Conservation (phyloP, 2,113 vertebrate genomes). For the Grammomys surdaster region DNA sequence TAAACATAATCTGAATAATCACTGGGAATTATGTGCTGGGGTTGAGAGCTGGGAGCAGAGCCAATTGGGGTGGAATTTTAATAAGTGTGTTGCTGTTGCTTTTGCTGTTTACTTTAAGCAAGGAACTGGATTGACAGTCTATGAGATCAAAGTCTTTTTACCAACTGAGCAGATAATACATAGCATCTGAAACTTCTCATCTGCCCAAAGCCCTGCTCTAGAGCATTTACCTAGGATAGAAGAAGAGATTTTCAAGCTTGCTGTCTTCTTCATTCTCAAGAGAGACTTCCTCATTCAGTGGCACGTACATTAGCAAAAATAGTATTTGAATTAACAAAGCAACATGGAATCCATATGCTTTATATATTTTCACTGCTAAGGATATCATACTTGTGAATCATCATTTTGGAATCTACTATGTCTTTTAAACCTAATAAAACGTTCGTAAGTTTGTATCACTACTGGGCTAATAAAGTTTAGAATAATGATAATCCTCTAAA, state of each 20-base stretch:
- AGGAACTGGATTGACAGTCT: constrained; percentile 69
- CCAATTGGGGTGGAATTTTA: constrained; percentile 71
- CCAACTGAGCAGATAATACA: constrained; percentile 57
- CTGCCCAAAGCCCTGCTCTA: constrained; percentile 44
- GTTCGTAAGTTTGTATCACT: not conserved
- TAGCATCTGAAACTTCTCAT: constrained; percentile 62
- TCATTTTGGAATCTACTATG: not conserved
- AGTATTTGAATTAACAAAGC: constrained; percentile 46
- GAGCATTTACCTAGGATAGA: constrained; percentile 64
- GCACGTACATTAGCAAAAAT: constrained; percentile 25
- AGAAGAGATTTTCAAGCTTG: constrained; percentile 55
- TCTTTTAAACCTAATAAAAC: constrained; percentile 32
- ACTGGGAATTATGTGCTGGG: constrained; percentile 65
- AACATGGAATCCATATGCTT: constrained; percentile 9
- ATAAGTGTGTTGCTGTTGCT: constrained; percentile 65
- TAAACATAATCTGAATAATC: constrained; percentile 77
- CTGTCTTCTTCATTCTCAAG: constrained; percentile 62
- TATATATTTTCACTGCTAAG: constrained; percentile 3
- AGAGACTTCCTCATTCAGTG: constrained; percentile 45
- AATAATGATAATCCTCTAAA: constrained; percentile 51
- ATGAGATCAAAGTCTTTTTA: constrained; percentile 78
- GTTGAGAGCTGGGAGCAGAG: constrained; percentile 61
- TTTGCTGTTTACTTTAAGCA: constrained; percentile 76
- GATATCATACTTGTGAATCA: constrained; percentile 34
- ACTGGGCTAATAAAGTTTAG: constrained; percentile 49